A percentile compares a stretch with the other conserved stretches of the same genome.
These are phyloP conservation scores for Mystacides longicornis DNA, from an alignment of 2,888 invertebrate genomes.

Conservation along the genomic window DNA sequence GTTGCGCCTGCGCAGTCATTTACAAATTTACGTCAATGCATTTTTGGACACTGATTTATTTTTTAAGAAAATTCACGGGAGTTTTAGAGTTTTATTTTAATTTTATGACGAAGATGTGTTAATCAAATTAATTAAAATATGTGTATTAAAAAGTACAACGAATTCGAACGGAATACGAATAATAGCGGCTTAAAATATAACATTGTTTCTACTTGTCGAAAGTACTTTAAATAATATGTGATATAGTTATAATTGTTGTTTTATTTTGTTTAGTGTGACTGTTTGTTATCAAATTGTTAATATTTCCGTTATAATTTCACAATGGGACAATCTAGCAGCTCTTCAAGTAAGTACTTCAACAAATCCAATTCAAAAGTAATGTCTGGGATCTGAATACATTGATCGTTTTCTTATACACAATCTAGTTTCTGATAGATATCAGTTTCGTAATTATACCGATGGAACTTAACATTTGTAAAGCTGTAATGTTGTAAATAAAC, in stretches of 20 bases:
- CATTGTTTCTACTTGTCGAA: background rate
- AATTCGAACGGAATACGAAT: too few species aligned
- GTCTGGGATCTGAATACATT: too few species aligned
- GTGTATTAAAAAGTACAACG: background rate
- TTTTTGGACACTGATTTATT: background rate
- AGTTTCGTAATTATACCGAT: too few species aligned
- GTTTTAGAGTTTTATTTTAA: background rate
- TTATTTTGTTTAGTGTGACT: background rate
- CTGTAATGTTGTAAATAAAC: too few species aligned
- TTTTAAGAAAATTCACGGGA: background rate
- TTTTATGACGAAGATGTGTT: background rate
- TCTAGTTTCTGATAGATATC: too few species aligned
- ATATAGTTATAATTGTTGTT: background rate
- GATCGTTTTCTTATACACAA: too few species aligned
- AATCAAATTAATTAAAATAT: background rate
- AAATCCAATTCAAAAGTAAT: too few species aligned
- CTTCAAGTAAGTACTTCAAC: background rate
- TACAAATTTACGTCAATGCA: background rate
- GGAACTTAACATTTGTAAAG: too few species aligned
- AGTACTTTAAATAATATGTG: background rate
- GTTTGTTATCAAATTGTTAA: background rate
- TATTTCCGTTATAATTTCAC: background rate
- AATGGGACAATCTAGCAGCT: background rate
- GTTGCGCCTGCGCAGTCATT: background rate
- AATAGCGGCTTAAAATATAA: background rate